Base-by-base conservation (phyloP, 2,888 invertebrate genomes). In the Cataglyphis rosenhaueri region DNA sequence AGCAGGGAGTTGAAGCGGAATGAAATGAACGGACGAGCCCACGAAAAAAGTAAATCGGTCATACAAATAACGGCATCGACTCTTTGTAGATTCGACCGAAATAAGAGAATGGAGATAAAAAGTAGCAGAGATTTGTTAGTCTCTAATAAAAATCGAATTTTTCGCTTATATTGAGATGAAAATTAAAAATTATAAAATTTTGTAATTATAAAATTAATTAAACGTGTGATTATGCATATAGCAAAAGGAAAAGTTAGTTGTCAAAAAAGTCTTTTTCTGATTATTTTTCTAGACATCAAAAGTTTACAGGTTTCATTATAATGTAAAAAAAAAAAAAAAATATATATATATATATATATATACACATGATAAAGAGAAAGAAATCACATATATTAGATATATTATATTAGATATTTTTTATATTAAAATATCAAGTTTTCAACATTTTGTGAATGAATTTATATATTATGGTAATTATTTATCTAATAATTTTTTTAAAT, bases 31-130 rank as follows among this genome's bases (percentile, higher is more conserved):
- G 25, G 15, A 35, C 61, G 61, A 79, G 55, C 38, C 71, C 74
- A 82, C 82, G 84, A 86, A 90, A 89, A 48, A 87, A 85, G 75
- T 84, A 89, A 84, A 88, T 88, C 85, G 88, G 88, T 88, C 87
- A 84, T 21, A 65, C 59, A 84, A 68, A 64, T 89, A 89, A 89
- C 89, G 89, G 89, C 74, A 85, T 32, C n/a, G 38, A 70, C 52
- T 83, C 65, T 82, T n/a, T 35, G 35, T 25, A 15, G 41, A 62
- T 55, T n/a, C 38, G 6, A 57, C 29, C 29, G 35, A 66, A 21
- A 4, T 61, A 10, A 52, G 10, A 74, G 35, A 68, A 57, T 18
- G 12, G 12, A 61, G 25, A 29, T 44, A 25, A 25, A 59, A 70
- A 35, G 44, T 32, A n/a, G 15, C 5, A 15, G 0, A 18, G 18